Percentiles rank a stretch among this genome's conserved stretches.
Conservation (phyloP, 1,140 invertebrate species). For the Dinothrombium tinctorium region DNA sequence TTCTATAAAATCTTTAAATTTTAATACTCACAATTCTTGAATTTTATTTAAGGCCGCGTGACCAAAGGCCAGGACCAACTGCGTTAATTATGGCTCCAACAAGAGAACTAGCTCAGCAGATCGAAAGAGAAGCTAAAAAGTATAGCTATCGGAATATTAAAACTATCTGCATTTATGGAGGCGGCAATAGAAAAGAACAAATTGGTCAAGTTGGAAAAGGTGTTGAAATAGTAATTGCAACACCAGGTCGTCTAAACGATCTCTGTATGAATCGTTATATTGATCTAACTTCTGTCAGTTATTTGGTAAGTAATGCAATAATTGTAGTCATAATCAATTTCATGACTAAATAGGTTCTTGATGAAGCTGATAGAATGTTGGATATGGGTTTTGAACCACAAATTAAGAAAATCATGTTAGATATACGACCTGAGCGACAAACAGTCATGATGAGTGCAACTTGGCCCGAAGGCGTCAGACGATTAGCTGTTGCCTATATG, state of each 20-base stretch:
- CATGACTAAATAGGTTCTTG: too few relatives aligned
- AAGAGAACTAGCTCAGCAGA: constrained; percentile 94
- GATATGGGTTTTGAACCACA: constrained; percentile 71
- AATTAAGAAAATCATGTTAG: constrained; percentile 49
- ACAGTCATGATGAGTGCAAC: constrained; percentile 30
- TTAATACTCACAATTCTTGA: neutral
- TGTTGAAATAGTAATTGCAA: constrained; percentile 68
- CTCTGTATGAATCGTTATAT: constrained; percentile 33
- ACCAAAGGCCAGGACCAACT: constrained; percentile 23
- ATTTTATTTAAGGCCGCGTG: neutral
- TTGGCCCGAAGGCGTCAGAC: constrained; percentile 26
- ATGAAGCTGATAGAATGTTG: constrained; percentile 59
- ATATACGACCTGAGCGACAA: constrained; percentile 29
- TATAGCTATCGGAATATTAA: constrained; percentile 58
- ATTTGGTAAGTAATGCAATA: too few relatives aligned
- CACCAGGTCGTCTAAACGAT: constrained; percentile 66
- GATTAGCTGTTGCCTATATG: constrained; percentile 59
- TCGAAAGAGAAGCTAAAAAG: constrained; percentile 72
- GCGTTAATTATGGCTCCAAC: constrained; percentile 70
- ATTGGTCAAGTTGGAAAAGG: constrained; percentile 35
- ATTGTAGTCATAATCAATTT: too few relatives aligned
- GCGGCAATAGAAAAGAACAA: constrained; percentile 47
- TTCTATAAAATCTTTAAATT: constrained; percentile 21
- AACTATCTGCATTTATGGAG: constrained; percentile 66
- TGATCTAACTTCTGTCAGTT: constrained; percentile 47